Evolutionary conservation across 2,113 vertebrate species (phyloP).

Genomic region (Petaurus breviceps): DNA sequence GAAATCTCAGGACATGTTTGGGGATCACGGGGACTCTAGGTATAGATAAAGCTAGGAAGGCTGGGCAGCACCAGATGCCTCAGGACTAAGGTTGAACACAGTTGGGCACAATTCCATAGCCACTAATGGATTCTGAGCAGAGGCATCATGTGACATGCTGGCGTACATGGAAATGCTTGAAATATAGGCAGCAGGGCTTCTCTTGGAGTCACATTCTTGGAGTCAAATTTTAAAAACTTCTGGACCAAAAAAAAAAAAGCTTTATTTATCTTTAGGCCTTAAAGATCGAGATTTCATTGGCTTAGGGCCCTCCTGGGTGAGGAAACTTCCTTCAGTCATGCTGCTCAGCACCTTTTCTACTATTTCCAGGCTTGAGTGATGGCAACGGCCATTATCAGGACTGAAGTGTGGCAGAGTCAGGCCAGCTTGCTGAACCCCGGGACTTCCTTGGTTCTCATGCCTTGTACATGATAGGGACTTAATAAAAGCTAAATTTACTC

Average conservation of each 20-base stretch:
- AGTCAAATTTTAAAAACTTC: background rate
- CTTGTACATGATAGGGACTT: background rate
- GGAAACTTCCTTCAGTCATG: background rate
- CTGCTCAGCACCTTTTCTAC: background rate
- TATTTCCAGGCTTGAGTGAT: background rate
- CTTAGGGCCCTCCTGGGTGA: background rate
- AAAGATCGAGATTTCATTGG: background rate
- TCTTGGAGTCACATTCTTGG: background rate
- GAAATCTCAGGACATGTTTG: background rate
- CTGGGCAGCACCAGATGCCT: background rate
- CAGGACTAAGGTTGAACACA: background rate
- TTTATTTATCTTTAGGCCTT: background rate
- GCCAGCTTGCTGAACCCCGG: too few species aligned
- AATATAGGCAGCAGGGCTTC: background rate
- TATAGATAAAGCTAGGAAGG: background rate
- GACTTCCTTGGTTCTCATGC: too few species aligned
- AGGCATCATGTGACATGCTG: too few species aligned
- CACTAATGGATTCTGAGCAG: background rate
- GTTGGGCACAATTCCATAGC: background rate
- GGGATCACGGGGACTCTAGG: too few species aligned
- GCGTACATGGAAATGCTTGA: background rate
- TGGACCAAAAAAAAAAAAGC: too few species aligned
- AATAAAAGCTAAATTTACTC: background rate
- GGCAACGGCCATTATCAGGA: background rate
- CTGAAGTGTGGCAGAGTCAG: background rate